Percentiles rank a stretch among this genome's conserved stretches.
These are phyloP conservation scores for Aporrectodea caliginosa DNA, from an alignment of 1,140 invertebrate genomes.

Conservation along the genomic window DNA sequence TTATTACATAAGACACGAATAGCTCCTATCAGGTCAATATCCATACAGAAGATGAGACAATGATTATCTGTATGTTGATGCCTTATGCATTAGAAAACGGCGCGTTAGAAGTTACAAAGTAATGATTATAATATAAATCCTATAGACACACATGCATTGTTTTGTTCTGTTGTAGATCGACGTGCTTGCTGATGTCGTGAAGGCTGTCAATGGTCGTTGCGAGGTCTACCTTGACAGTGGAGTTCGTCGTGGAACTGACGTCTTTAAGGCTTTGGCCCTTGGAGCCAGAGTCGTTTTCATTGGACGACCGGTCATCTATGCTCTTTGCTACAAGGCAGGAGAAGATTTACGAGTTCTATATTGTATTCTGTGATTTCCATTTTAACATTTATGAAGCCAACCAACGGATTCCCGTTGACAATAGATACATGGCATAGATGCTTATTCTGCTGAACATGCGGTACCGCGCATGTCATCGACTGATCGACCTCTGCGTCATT, in stretches of 20 bases:
- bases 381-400: background rate
- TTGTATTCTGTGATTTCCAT: background rate
- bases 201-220: constrained; percentile 66
- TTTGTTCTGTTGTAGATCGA: constrained; percentile 68
- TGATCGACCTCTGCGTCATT: no score
- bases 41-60: no score
- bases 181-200: constrained; percentile 74
- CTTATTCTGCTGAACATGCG: no score
- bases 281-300: constrained; percentile 83
- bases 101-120: background rate
- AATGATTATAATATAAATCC: background rate
- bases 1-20: no score
- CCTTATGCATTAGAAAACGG: background rate
- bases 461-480: no score
- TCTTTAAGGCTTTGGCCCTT: constrained; percentile 84
- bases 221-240: constrained; percentile 88
- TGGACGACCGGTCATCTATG: constrained; percentile 84
- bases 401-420: background rate
- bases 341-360: background rate
- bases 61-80: background rate
- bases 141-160: background rate
- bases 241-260: constrained; percentile 76
- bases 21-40: no score
- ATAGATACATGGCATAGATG: background rate
- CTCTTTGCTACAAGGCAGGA: constrained; percentile 64